Base-by-base conservation (phyloP, 2,797 vertebrate species). In the Poeciliopsis infans region DNA sequence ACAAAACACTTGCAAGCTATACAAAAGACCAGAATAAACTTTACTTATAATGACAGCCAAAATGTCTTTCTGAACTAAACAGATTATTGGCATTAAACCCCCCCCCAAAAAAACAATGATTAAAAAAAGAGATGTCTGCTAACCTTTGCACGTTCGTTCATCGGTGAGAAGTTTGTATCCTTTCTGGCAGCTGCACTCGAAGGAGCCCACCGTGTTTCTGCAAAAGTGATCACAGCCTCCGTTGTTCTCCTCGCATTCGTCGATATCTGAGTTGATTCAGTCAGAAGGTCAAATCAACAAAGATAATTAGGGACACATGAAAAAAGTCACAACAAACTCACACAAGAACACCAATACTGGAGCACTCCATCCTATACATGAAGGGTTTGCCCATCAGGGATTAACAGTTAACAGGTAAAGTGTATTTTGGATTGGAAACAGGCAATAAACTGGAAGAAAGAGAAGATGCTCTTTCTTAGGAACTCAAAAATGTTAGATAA, bases 141-240 rank as follows among this genome's bases (percentile, higher is more conserved):
- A 93, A 99, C 98, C 98, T 96, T 99, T 97, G 85, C 98, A 99
- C 1, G 97, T 96, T 68, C 98, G 96, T 79, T 99, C 98, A 5
- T 99, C 98, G 0, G 98, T 99, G 77, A 99, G 96, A 72, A 99
- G 96, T 91, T 99, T 99, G 93, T 97, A 96, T 73, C 98, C 98
- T 88, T 98, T 99, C 90, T 96, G 97, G 87, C 98, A 99, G 95
- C 98, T 97, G 89, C 98, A 99, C 84, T 99, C 98, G 13, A 99
- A 98, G 91, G 98, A 99, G 80, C 98, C 98, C 82, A 99, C 97
- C 0, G 98, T 99, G 93, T 99, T 99, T 39, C 97, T 87, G 94
- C 98, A 99, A 93, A 97, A 97, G 90, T 99, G 98, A 90, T 99
- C 98, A 2, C 98, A 99, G 88, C 98, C 98, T 0, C 98, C 98